phyloP scores from a whole-genome alignment of 2,888 invertebrate genomes.

The Venustoraphidia nigricollis region DNA sequence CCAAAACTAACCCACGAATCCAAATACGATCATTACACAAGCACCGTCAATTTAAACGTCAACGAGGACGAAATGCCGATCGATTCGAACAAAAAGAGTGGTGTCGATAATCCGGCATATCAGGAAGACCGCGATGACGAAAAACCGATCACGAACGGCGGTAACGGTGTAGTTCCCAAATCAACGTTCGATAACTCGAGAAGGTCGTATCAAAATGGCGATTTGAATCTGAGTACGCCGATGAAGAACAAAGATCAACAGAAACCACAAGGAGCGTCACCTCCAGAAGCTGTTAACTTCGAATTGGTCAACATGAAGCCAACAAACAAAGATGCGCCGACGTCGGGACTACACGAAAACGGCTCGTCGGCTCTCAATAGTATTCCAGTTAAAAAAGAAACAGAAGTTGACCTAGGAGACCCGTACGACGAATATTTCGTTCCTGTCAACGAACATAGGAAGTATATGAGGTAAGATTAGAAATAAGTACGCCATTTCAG shows the following conservation, averaged over 20 bases:
- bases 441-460: conserved; percentile 70
- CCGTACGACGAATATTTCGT: conserved; percentile 75
- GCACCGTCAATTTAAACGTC: conserved; percentile 26
- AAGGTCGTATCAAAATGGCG: conserved; percentile 21
- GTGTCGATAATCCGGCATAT: conserved; percentile 33
- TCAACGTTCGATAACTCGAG: conserved; percentile 23
- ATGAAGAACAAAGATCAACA: conserved; percentile 4
- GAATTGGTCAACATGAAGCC: conserved; percentile 63
- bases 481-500: not conserved
- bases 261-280: conserved; percentile 8
- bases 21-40: conserved; percentile 24
- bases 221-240: conserved; percentile 17
- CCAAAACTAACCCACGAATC: conserved; percentile 16
- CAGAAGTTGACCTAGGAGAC: conserved; percentile 47
- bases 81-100: conserved; percentile 13
- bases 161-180: conserved; percentile 12
- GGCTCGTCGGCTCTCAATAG: conserved; percentile 23
- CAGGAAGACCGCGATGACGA: conserved; percentile 27
- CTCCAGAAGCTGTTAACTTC: conserved; percentile 58
- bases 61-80: conserved; percentile 17
- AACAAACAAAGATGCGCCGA: conserved; percentile 34
- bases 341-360: conserved; percentile 20
- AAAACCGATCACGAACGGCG: conserved; percentile 18
- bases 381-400: conserved; percentile 45
- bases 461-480: conserved; percentile 58